Conservation (phyloP, 2,888 invertebrate genomes). For the Callinectes sapidus region DNA sequence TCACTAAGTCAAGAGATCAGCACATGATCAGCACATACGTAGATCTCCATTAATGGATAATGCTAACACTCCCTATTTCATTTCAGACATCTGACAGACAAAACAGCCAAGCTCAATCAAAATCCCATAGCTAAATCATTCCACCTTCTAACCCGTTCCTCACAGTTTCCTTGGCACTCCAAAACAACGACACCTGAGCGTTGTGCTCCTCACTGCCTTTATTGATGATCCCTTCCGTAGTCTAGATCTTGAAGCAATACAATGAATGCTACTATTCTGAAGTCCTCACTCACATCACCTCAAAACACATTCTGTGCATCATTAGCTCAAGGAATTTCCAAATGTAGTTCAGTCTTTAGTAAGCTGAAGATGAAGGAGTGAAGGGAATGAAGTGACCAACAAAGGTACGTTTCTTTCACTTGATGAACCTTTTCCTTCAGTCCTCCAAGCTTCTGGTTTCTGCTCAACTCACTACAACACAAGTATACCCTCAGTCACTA, state of each 20-base stretch:
- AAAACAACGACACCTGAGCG: not conserved
- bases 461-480: slow-evolving; percentile 47
- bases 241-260: not conserved
- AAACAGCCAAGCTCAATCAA: too few relatives aligned
- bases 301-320: not conserved
- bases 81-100: too few relatives aligned
- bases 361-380: slow-evolving; percentile 40
- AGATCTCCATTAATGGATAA: not conserved
- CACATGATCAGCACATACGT: not conserved
- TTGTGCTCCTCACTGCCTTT: not conserved
- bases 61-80: too few relatives aligned
- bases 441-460: slow-evolving; percentile 24
- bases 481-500: slow-evolving; percentile 29
- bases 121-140: too few relatives aligned
- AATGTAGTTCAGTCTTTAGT: slow-evolving; percentile 38
- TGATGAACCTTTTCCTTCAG: not conserved
- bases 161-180: not conserved
- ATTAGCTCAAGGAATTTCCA: slow-evolving; percentile 6
- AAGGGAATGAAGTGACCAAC: not conserved
- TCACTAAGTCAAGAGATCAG: not conserved
- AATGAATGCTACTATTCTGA: not conserved
- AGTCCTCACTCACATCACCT: not conserved
- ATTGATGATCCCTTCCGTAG: not conserved
- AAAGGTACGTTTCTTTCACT: not conserved
- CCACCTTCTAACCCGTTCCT: too few relatives aligned